Evolutionary conservation across 2,797 vertebrate species (phyloP).

Genomic region (Nothura maculosa): DNA sequence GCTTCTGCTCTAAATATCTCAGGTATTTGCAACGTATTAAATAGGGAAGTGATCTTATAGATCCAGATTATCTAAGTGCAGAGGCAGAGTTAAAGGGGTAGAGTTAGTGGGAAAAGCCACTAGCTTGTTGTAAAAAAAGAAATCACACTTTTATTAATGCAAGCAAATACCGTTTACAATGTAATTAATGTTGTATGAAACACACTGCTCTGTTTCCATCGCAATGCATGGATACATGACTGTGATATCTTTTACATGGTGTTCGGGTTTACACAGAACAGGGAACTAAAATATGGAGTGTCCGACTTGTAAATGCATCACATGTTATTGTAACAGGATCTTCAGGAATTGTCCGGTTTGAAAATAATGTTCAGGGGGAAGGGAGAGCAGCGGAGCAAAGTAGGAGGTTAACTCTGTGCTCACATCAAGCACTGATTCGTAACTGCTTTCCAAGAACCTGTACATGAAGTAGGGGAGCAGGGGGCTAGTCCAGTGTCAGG

Average conservation of each 20-base stretch:
- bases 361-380: not conserved
- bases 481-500: not conserved
- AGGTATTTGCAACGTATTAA: not conserved
- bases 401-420: not conserved
- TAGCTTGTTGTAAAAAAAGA: not conserved
- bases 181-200: not conserved
- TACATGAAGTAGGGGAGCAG: not conserved
- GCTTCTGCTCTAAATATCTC: not conserved
- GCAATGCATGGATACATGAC: not conserved
- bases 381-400: not conserved
- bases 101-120: not conserved
- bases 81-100: not conserved
- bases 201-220: not conserved
- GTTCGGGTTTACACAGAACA: not conserved
- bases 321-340: not conserved
- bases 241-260: not conserved
- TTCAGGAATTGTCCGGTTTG: not conserved
- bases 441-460: conserved; percentile 5
- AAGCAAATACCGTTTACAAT: not conserved
- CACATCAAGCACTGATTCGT: not conserved
- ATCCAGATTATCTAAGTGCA: not conserved
- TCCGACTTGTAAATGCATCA: not conserved
- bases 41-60: not conserved
- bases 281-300: not conserved
- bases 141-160: not conserved